Conservation (phyloP, 2,888 invertebrate genomes). For the Cerastoderma edule region DNA sequence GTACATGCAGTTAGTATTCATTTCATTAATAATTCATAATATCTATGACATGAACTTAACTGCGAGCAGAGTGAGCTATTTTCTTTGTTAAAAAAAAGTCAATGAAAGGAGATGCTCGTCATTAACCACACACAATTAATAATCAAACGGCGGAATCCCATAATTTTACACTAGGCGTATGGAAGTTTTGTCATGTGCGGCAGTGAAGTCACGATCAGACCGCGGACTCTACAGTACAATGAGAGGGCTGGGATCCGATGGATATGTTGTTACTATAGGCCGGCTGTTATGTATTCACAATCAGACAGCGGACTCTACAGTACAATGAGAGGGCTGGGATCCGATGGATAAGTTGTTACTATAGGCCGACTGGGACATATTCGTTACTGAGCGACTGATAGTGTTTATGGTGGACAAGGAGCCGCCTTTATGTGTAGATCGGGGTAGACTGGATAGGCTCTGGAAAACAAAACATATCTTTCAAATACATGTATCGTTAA, state of each 20-base stretch:
- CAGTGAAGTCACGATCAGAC: slow-evolving; percentile 3
- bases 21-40: too few relatives aligned
- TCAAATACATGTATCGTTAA: neutral
- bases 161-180: too few relatives aligned
- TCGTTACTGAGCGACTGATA: slow-evolving; percentile 14
- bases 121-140: too few relatives aligned
- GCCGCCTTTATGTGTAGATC: slow-evolving; percentile 6
- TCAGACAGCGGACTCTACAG: slow-evolving; percentile 31
- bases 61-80: too few relatives aligned
- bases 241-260: slow-evolving; percentile 9
- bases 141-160: too few relatives aligned
- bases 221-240: slow-evolving; percentile 23
- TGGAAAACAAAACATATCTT: slow-evolving; percentile 4
- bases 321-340: slow-evolving; percentile 13
- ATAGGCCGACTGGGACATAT: slow-evolving; percentile 23
- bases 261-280: slow-evolving; percentile 27
- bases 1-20: too few relatives aligned
- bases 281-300: neutral
- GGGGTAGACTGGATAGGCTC: slow-evolving; percentile 13
- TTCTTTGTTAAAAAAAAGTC: too few relatives aligned
- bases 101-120: too few relatives aligned
- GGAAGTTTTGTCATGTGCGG: too few relatives aligned
- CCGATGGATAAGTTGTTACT: slow-evolving; percentile 19
- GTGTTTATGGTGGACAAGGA: slow-evolving; percentile 14
- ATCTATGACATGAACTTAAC: too few relatives aligned